These are phyloP conservation scores for Halcyon smyrnensis DNA, from an alignment of 2,797 vertebrate genomes.

Conservation along the genomic window DNA sequence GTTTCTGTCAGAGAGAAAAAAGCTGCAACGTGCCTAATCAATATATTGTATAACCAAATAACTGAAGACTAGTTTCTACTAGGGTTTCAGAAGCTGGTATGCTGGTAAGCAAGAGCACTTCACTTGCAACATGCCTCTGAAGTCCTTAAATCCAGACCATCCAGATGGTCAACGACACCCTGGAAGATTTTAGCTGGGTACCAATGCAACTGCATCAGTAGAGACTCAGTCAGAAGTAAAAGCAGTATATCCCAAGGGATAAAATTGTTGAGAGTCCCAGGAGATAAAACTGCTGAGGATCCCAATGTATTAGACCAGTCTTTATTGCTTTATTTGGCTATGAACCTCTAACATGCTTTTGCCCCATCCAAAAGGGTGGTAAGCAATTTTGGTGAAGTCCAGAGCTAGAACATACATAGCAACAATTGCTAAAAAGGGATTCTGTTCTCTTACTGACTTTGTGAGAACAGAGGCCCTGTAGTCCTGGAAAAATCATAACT, in stretches of 20 bases:
- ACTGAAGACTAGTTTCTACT: neutral
- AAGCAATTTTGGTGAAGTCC: neutral
- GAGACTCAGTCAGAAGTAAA: neutral
- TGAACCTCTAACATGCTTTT: neutral
- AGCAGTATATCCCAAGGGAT: neutral
- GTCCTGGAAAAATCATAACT: neutral
- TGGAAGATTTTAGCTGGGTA: neutral
- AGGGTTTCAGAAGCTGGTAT: neutral
- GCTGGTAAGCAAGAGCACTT: neutral
- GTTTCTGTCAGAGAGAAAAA: neutral
- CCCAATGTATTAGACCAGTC: neutral
- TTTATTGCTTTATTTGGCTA: constrained; percentile 24
- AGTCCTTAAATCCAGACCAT: neutral
- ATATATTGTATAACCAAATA: neutral
- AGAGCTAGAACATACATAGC: neutral
- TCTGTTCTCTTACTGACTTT: neutral
- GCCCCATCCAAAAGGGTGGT: neutral
- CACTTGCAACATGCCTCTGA: neutral
- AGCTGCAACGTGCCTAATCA: neutral
- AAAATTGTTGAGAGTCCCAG: neutral
- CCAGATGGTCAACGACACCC: neutral
- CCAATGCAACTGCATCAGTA: neutral
- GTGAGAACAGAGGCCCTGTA: neutral
- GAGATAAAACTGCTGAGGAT: neutral
- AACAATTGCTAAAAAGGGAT: neutral